phyloP scores from a whole-genome alignment of 2,888 invertebrate species.

The Colletes collaris region DNA sequence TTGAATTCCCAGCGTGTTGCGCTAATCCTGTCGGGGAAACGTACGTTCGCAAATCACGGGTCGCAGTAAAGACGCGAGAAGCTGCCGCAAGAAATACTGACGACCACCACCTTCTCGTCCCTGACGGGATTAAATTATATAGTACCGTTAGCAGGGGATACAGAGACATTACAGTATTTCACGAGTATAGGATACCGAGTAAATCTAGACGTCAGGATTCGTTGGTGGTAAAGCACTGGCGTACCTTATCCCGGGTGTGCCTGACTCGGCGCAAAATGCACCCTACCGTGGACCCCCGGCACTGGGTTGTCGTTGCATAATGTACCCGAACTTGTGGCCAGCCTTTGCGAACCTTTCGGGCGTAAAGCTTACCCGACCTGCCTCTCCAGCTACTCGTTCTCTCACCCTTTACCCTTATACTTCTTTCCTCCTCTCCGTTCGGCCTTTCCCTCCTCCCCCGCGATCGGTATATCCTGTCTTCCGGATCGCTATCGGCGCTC shows the following conservation, averaged over 20 bases:
- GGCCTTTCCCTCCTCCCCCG: neutral
- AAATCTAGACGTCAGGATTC: slow-evolving; percentile 56
- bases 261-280: slow-evolving; percentile 38
- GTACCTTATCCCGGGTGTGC: slow-evolving; percentile 28
- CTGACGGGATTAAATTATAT: slow-evolving; percentile 47
- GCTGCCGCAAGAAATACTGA: slow-evolving; percentile 34
- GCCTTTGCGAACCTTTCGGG: slow-evolving; percentile 60
- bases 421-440: slow-evolving; percentile 6
- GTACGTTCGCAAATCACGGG: slow-evolving; percentile 19
- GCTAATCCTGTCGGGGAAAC: neutral
- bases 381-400: slow-evolving; percentile 24
- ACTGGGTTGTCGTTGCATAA: slow-evolving; percentile 63
- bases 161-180: slow-evolving; percentile 41
- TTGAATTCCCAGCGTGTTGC: too few relatives aligned
- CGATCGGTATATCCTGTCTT: slow-evolving; percentile 3
- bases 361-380: slow-evolving; percentile 46
- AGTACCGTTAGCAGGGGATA: slow-evolving; percentile 34
- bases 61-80: neutral
- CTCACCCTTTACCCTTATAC: slow-evolving; percentile 9
- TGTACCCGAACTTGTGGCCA: slow-evolving; percentile 64
- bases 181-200: slow-evolving; percentile 31
- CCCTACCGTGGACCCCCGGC: slow-evolving; percentile 19
- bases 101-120: neutral
- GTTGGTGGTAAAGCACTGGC: slow-evolving; percentile 37
- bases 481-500: neutral